Percentiles rank a stretch among this genome's conserved stretches.
Evolutionary conservation across 2,888 invertebrate genomes (phyloP).

Genomic region (Odontocolon sp.): DNA sequence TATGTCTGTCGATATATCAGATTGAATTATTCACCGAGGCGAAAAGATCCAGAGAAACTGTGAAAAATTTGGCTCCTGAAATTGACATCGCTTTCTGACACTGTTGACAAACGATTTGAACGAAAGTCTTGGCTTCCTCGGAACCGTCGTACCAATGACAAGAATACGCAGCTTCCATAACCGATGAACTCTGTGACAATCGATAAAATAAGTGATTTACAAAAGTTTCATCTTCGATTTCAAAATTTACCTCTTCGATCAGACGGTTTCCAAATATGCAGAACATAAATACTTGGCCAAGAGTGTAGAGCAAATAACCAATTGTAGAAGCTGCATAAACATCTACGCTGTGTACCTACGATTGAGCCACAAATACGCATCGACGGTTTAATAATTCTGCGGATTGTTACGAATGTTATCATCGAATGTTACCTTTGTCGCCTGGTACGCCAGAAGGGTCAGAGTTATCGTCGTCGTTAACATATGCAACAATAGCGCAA

Average conservation of each 20-base stretch:
- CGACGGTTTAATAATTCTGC: neutral
- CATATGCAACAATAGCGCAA: conserved; percentile 92
- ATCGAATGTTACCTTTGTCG: conserved; percentile 87
- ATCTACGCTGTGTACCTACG: conserved; percentile 87
- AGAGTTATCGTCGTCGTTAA: conserved; percentile 91
- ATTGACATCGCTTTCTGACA: conserved; percentile 95
- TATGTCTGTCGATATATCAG: neutral
- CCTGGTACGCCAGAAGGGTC: conserved; percentile 92
- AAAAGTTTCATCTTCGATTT: neutral
- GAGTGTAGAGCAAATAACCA: conserved; percentile 90
- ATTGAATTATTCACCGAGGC: conserved; percentile 87
- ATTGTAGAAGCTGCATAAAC: conserved; percentile 90
- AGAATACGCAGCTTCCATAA: conserved; percentile 95
- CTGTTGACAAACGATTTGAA: conserved; percentile 95
- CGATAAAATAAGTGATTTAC: neutral
- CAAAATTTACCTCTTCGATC: conserved; percentile 88
- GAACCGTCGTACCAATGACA: conserved; percentile 96
- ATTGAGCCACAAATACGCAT: neutral
- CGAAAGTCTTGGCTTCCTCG: conserved; percentile 94
- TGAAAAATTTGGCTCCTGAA: conserved; percentile 94
- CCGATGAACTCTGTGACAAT: conserved; percentile 88
- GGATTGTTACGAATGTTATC: neutral
- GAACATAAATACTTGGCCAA: conserved; percentile 93
- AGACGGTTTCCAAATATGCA: conserved; percentile 93
- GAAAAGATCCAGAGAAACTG: conserved; percentile 92